Conservation (phyloP, 2,113 vertebrate species). For the Athene noctua region DNA sequence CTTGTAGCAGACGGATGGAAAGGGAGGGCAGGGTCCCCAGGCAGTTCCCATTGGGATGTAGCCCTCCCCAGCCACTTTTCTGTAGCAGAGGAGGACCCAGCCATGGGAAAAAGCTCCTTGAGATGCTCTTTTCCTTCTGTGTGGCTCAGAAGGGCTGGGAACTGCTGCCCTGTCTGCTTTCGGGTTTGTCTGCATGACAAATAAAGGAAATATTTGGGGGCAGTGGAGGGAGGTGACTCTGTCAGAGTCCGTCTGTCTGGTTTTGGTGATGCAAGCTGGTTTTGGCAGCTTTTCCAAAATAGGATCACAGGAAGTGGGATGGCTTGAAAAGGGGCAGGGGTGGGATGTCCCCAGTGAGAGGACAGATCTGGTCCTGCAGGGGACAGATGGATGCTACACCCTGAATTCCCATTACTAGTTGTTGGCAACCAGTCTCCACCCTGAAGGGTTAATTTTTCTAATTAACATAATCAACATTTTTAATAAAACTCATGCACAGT, state of each 20-base stretch:
- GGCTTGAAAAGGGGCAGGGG: neutral
- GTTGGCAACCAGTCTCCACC: neutral
- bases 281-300: neutral
- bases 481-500: neutral
- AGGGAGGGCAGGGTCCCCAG: neutral
- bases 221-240: neutral
- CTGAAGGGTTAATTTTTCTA: neutral
- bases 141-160: neutral
- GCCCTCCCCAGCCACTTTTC: neutral
- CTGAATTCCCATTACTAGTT: neutral
- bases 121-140: neutral
- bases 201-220: slow-evolving; percentile 6
- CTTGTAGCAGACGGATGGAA: neutral
- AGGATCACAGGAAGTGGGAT: neutral
- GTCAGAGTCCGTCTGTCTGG: neutral
- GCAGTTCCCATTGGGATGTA: neutral
- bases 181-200: neutral
- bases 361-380: neutral
- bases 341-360: slow-evolving; percentile 57
- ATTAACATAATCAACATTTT: slow-evolving; percentile 25
- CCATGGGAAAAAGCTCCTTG: neutral
- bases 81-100: neutral
- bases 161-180: neutral
- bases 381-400: neutral
- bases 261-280: neutral